Percentiles rank a stretch among this genome's conserved stretches.
These are phyloP conservation scores for Lagodon rhomboides DNA, from an alignment of 2,797 vertebrate species.

Conservation along the genomic window DNA sequence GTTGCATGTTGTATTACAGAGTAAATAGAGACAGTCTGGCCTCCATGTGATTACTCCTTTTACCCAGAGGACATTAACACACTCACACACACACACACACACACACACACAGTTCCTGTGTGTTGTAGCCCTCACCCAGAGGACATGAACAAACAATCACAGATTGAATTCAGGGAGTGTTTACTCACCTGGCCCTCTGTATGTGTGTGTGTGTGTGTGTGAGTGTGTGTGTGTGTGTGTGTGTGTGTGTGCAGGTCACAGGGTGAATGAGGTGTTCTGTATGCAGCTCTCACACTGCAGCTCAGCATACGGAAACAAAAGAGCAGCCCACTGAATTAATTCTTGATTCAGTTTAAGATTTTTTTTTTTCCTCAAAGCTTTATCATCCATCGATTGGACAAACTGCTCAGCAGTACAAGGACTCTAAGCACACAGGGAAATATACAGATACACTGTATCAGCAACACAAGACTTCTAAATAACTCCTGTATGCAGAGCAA, in stretches of 20 bases:
- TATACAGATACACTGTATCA: conserved; percentile 5
- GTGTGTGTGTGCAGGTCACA: conserved; percentile 45
- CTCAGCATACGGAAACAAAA: conserved; percentile 37
- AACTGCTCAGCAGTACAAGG: conserved; percentile 22
- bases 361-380: conserved; percentile 29
- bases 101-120: conserved; percentile 32
- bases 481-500: not conserved
- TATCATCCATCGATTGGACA: conserved; percentile 32
- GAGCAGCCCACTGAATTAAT: conserved; percentile 53
- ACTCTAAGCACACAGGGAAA: conserved; percentile 16
- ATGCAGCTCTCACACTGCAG: conserved; percentile 57
- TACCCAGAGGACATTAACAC: conserved; percentile 59
- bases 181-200: conserved; percentile 58
- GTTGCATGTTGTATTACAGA: conserved; percentile 56
- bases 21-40: conserved; percentile 64
- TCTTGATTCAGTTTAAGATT: conserved; percentile 47
- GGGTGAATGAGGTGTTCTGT: conserved; percentile 49
- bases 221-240: conserved; percentile 23
- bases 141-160: conserved; percentile 76
- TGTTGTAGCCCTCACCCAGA: conserved; percentile 67
- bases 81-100: conserved; percentile 13
- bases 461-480: not conserved
- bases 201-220: conserved; percentile 29
- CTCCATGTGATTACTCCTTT: conserved; percentile 67
- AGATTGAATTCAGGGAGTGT: conserved; percentile 73